Evolutionary conservation across 2,888 invertebrate species (phyloP), one percentile per base, ranked within the genome.

Genomic region (Luffia ferchaultella): DNA sequence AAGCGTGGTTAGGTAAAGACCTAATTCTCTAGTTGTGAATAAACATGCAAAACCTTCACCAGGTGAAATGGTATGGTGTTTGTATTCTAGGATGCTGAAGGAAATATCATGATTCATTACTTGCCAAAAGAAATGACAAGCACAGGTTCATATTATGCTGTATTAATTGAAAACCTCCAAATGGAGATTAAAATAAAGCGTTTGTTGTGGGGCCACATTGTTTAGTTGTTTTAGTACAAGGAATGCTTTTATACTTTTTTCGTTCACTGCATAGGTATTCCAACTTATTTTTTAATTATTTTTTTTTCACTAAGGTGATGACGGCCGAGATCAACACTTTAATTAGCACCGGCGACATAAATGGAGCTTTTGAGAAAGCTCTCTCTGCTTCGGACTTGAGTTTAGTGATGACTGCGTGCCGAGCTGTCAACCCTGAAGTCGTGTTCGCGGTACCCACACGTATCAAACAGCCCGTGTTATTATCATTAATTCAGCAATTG

Each of bases 401-500:
- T 49, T 75, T 93, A 50, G 92, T 96, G 15, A 89, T 93, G 60
- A 89, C 89, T 58, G 89, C 93, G 1, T 92, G 95, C 66, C 91
- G 93, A 61, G 86, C 87, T 58, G 91, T 93, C 17, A 90, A 92
- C 64, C 90, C 91, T 1, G 85, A 87, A 46, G 85, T 87, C 56
- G 89, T 94, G 40, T 92, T 95, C 65, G 77, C 85, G 42, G 73
- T 72, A 43, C 79, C 86, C 2, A 92, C 91, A 59, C 86, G 89
- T 16, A 82, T 94, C 48, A 89, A 90, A 54, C 95, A 94, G 65
- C 91, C 90, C 52, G 93, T 94, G 12, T 76, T 96, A 40, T 78
- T 96, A 15, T 93, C 95, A 0, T 85, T 96, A 20, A 91, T 96
- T 54, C 94, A 95, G 64, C 95, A 96, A 70, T 86, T 95, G 19